Base-by-base conservation (phyloP, 2,113 vertebrate genomes). In the human (Homo sapiens) region DNA sequence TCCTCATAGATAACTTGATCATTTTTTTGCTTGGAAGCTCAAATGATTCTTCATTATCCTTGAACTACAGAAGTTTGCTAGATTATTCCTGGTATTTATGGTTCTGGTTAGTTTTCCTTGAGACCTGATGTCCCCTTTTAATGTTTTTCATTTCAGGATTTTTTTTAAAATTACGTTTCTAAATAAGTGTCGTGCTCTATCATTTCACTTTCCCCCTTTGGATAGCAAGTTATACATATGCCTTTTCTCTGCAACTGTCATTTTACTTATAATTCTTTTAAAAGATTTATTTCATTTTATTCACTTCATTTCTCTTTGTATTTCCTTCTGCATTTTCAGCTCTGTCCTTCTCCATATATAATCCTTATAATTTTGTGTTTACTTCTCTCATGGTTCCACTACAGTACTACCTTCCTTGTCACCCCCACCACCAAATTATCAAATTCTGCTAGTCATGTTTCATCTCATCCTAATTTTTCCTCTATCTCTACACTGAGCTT, bases 61-160 rank as follows among this genome's bases (percentile, higher is more conserved):
- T 80, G 48, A 68, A 59, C 32, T 38, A 75, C 7, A 66, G 70
- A 2, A 59, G 4, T 84, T 79, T 66, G 11, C 32, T 72, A n/a
- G 43, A 17, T 45, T 79, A 3, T 59, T 80, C 18, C 50, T 87
- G 2, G 13, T 57, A 64, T 82, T 83, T 89, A 9, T 20, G 85
- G 8, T 68, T 50, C 32, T 68, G 30, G 40, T 96, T 94, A 70
- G n/a, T 96, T 87, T 93, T 97, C 40, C 40, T 66, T 13, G n/a
- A 38, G 25, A 40, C 18, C 4, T 70, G 35, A 59, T 32, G 32
- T 57, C 10, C 5, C 8, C 14, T 70, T 64, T 82, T 48, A 48
- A 18, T 38, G 68, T 25, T 92, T 50, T 7, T 35, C 35, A 61
- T 78, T 87, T 66, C n/a, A 78, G 61, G 11, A 57, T 35, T 55